A percentile compares a stretch with the other conserved stretches of the same genome.
Evolutionary conservation across 2,113 vertebrate genomes (phyloP).

Genomic region (Spheniscus mendiculus): DNA sequence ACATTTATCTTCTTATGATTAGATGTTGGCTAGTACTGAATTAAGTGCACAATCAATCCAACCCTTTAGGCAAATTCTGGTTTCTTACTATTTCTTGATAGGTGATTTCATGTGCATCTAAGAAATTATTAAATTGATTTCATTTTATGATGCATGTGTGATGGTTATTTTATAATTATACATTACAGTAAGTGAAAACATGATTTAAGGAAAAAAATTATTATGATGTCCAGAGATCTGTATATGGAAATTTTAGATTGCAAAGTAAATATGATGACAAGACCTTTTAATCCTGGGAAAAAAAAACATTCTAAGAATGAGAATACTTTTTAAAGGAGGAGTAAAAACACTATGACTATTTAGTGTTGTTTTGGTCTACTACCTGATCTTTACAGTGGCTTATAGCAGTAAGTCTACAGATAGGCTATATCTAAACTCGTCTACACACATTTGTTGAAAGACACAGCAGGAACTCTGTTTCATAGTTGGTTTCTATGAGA

Average conservation of each 20-base stretch:
- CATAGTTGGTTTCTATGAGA: background rate
- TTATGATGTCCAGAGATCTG: background rate
- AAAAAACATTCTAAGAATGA: background rate
- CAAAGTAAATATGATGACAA: background rate
- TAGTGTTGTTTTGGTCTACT: background rate
- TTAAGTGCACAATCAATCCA: background rate
- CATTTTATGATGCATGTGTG: background rate
- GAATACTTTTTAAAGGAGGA: background rate
- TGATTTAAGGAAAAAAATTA: background rate
- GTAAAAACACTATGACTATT: accelerated
- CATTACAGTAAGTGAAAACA: background rate
- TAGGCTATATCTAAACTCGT: background rate
- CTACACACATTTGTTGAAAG: background rate
- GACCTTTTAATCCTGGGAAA: background rate
- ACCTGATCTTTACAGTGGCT: background rate
- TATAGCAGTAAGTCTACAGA: background rate
- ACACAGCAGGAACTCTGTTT: background rate
- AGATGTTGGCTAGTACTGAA: background rate
- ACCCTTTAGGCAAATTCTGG: background rate
- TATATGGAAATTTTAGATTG: background rate
- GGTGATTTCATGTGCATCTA: background rate
- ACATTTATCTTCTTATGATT: background rate
- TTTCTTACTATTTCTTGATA: background rate
- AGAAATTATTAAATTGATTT: background rate
- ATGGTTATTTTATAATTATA: background rate